Evolutionary conservation across 2,113 vertebrate genomes (phyloP), one percentile per base, ranked within the genome.

Genomic region (Anolis carolinensis): DNA sequence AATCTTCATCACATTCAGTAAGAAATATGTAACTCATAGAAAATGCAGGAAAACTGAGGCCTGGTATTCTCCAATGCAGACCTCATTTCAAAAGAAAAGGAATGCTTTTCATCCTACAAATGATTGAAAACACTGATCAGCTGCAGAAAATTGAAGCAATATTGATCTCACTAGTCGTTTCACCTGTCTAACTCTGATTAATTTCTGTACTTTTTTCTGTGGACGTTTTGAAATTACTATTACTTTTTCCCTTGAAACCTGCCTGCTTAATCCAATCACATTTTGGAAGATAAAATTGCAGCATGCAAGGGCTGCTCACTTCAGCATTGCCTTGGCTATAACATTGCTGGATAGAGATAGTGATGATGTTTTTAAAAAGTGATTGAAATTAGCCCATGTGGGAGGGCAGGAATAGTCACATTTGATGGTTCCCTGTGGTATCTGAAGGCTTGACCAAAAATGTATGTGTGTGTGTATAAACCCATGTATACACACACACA

Each of bases 71-170:
- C 1, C 13, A 48, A 20, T 62, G 34, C 30, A 73, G 44, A 13
- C 30, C 39, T 11, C 14, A 65, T 80, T 25, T 81, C 30, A 79
- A 70, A 36, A 85, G 18, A 79, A 77, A 84, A 76, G 27, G 72
- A 86, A 82, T 67, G 11, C 11, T 55, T 76, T 77, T 76, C 48
- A 77, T 76, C 86, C 39, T 72, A 52, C 71, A 87, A 75, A 68
- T 87, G 79, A 77, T 81, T 80, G 84, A 86, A 86, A 86, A 86
- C 72, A 86, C 67, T 86, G 70, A 87, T 70, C 79, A 87, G n/a
- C 86, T 39, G 62, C 72, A 82, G 80, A 82, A 75, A 76, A 86
- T 52, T 82, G 86, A 87, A 59, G 79, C 44, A 76, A 77, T 87
- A 87, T 76, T 82, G 79, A 87, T 87, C 72, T 77, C 72, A 39